These are phyloP conservation scores for Halichoerus grypus DNA, from an alignment of 2,113 vertebrate genomes.

Conservation along the genomic window DNA sequence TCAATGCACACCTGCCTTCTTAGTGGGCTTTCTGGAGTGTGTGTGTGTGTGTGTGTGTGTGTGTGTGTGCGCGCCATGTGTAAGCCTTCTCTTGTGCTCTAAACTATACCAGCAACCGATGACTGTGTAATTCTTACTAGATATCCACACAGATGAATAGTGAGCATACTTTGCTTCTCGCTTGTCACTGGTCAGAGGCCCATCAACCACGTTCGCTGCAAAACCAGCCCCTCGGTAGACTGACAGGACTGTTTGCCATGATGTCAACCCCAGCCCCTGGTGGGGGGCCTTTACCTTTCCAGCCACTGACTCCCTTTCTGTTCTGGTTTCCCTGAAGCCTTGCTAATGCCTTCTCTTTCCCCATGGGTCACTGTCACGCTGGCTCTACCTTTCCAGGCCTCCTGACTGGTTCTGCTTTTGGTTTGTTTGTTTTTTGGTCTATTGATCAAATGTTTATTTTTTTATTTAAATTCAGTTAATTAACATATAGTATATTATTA, in stretches of 20 bases:
- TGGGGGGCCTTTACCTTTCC: neutral
- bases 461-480: neutral
- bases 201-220: neutral
- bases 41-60: neutral
- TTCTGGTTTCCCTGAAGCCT: neutral
- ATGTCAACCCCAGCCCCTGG: fast-evolving
- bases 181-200: neutral
- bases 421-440: neutral
- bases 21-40: neutral
- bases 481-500: neutral
- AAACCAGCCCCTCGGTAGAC: neutral
- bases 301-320: neutral
- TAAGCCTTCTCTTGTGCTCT: neutral
- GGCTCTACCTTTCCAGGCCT: neutral
- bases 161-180: neutral
- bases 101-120: neutral
- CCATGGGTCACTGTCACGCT: neutral
- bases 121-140: neutral
- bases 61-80: fast-evolving
- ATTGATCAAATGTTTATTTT: neutral
- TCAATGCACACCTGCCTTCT: neutral
- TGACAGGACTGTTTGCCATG: fast-evolving
- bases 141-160: neutral
- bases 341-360: neutral
- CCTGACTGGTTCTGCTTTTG: neutral